Conservation (phyloP, 2,113 vertebrate species). For the Etheostoma cragini region DNA sequence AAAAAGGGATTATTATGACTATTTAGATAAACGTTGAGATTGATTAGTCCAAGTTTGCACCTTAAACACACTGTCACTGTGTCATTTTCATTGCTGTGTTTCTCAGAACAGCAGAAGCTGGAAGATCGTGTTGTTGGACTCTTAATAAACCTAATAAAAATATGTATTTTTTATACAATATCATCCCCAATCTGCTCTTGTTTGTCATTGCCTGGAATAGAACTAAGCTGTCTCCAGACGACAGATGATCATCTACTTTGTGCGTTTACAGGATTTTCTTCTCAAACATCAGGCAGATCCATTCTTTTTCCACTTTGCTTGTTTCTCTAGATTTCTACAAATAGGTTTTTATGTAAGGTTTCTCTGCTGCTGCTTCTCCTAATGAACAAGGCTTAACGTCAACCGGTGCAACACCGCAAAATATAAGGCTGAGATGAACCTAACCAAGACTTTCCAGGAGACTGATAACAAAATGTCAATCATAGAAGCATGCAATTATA, state of each 20-base stretch:
- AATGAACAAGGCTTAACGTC: not conserved
- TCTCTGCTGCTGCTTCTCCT: not conserved
- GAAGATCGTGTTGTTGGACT: not conserved
- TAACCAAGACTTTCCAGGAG: not conserved
- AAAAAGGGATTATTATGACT: not conserved
- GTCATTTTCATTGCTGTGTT: not conserved
- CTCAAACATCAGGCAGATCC: not conserved
- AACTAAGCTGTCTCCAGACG: conserved; percentile 30
- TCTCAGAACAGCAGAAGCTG: not conserved
- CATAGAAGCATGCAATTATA: conserved; percentile 13
- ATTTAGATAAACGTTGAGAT: not conserved
- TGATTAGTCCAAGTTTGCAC: conserved; percentile 14
- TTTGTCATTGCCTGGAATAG: conserved; percentile 14
- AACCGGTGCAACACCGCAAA: conserved; percentile 11
- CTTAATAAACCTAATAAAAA: conserved; percentile 13
- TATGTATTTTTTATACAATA: not conserved
- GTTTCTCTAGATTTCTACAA: not conserved
- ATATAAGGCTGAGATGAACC: conserved; percentile 2
- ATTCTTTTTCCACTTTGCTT: not conserved
- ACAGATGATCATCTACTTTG: conserved; percentile 2
- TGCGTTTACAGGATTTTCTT: conserved; percentile 16
- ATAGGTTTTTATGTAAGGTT: not conserved
- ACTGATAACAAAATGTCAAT: conserved; percentile 23
- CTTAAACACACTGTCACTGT: not conserved
- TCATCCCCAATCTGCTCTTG: conserved; percentile 6